A percentile compares a stretch with the other conserved stretches of the same genome.
Conservation (phyloP, 2,113 vertebrate genomes). For the Elaphurus davidianus region DNA sequence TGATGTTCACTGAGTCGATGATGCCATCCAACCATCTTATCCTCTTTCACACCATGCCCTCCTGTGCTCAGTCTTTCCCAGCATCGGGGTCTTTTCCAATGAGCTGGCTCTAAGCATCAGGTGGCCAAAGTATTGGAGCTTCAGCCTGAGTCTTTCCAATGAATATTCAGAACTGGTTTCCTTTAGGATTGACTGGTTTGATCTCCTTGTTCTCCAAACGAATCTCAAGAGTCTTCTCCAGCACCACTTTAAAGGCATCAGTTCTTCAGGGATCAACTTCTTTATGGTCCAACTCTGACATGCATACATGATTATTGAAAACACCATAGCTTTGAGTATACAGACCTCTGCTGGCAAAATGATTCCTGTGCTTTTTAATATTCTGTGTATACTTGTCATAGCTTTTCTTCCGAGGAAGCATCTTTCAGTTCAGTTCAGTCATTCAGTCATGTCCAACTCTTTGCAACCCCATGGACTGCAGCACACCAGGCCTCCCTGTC, state of each 20-base stretch:
- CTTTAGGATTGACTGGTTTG: neutral
- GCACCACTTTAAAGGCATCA: neutral
- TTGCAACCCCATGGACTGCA: neutral
- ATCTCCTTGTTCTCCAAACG: neutral
- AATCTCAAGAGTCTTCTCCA: neutral
- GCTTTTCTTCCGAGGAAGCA: neutral
- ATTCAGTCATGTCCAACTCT: neutral
- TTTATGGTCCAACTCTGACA: neutral
- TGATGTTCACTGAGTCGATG: neutral
- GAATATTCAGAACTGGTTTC: neutral
- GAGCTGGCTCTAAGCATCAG: neutral
- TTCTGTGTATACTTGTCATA: neutral
- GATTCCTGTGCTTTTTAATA: neutral
- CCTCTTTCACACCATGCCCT: neutral
- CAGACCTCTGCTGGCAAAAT: neutral
- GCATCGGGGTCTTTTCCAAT: neutral
- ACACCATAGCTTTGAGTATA: neutral
- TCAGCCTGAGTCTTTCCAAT: neutral
- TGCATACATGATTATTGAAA: neutral
- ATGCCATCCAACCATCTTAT: neutral
- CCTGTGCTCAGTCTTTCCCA: neutral
- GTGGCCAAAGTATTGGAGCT: neutral
- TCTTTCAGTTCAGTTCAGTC: neutral
- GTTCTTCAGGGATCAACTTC: neutral
- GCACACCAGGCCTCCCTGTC: rapidly evolving